A percentile compares a stretch with the other conserved stretches of the same genome.
Conservation (phyloP, 2,888 invertebrate species). For the Zhengitettix transpicula region DNA sequence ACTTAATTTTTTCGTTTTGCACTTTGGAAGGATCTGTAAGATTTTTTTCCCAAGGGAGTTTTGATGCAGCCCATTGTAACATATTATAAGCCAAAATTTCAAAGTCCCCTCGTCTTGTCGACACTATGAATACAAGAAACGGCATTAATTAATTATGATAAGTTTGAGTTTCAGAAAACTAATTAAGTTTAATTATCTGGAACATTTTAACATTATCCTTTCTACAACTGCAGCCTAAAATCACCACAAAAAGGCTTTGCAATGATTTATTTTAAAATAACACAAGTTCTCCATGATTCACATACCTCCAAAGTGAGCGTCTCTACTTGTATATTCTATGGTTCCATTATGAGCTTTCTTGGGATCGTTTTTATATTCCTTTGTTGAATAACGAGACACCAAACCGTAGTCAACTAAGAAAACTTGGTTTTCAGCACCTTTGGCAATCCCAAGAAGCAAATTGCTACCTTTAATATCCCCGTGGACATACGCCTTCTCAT, state of each 20-base stretch:
- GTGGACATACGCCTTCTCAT: constrained; percentile 83
- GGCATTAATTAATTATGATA: too few species aligned
- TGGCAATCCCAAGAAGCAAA: constrained; percentile 53
- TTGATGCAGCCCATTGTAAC: background rate
- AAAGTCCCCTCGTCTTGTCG: background rate
- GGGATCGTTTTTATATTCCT: constrained; percentile 70
- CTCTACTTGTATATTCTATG: constrained; percentile 87
- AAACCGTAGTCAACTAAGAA: constrained; percentile 91
- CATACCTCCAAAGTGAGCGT: constrained; percentile 81
- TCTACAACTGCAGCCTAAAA: background rate
- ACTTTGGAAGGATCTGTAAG: background rate
- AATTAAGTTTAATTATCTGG: too few species aligned
- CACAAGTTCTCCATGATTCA: constrained; percentile 66
- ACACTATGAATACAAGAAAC: background rate
- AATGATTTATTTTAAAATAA: background rate
- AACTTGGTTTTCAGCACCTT: constrained; percentile 43
- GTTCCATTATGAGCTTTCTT: constrained; percentile 94
- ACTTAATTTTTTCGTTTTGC: background rate
- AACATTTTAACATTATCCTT: too few species aligned
- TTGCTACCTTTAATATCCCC: constrained; percentile 96
- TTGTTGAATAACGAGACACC: constrained; percentile 55
- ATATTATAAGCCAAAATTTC: background rate
- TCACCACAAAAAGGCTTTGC: background rate
- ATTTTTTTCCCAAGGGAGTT: background rate
- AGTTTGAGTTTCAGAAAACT: too few species aligned